A percentile compares a stretch with the other conserved stretches of the same genome.
These are phyloP conservation scores for Thymelicus lineola DNA, from an alignment of 2,888 invertebrate genomes.

Conservation along the genomic window DNA sequence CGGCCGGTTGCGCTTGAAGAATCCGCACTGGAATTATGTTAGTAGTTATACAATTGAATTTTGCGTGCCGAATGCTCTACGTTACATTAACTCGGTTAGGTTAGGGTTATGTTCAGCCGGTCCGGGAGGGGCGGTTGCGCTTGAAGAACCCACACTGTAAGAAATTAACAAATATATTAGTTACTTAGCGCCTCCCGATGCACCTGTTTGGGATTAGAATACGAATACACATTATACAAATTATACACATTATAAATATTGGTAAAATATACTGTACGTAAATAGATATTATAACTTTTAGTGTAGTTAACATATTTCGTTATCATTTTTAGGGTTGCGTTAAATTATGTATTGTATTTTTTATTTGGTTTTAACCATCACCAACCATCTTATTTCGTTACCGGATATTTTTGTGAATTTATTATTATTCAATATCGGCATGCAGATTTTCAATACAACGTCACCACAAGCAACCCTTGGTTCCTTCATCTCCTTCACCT, in stretches of 20 bases:
- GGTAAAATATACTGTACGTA: constrained; percentile 17
- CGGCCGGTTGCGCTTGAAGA: constrained; percentile 96
- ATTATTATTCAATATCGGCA: constrained; percentile 6
- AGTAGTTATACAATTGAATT: constrained; percentile 32
- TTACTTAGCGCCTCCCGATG: constrained; percentile 12
- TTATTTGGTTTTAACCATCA: constrained; percentile 8
- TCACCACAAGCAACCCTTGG: constrained; percentile 21
- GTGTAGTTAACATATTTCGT: constrained; percentile 20
- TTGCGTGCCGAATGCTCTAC: constrained; percentile 27
- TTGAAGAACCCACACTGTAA: constrained; percentile 95
- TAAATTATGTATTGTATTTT: neutral
- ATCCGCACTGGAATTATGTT: constrained; percentile 89
- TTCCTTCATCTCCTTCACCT: neutral
- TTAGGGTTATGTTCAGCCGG: constrained; percentile 34
- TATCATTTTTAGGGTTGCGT: neutral
- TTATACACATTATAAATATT: constrained; percentile 19
- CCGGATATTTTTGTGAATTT: neutral
- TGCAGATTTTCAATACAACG: neutral
- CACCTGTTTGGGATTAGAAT: constrained; percentile 18
- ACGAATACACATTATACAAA: constrained; percentile 28
- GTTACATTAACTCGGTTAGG: constrained; percentile 23
- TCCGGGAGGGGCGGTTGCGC: constrained; percentile 89
- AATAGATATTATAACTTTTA: constrained; percentile 26
- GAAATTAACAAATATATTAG: constrained; percentile 34
- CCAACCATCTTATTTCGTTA: constrained; percentile 7